Conservation (phyloP, 2,113 vertebrate species). For the Sylvia atricapilla region DNA sequence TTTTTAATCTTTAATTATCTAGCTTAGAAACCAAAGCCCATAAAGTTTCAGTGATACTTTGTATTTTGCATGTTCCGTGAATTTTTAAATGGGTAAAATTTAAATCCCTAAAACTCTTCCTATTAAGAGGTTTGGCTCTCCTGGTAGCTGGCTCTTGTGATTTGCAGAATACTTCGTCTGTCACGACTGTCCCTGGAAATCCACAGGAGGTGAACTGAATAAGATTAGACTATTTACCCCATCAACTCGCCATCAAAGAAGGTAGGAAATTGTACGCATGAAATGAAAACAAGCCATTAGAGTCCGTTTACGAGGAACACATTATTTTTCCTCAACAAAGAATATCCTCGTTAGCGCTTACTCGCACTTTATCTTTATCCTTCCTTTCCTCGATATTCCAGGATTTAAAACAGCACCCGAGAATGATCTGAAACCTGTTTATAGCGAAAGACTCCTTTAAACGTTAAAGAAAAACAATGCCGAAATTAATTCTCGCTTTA, state of each 20-base stretch:
- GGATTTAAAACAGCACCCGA: not conserved
- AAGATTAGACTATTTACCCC: slow-evolving; percentile 81
- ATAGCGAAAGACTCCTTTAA: not conserved
- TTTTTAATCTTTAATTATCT: not conserved
- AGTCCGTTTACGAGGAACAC: slow-evolving; percentile 50
- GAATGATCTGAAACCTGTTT: not conserved
- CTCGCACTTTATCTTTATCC: not conserved
- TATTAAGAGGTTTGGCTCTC: not conserved
- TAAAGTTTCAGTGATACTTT: not conserved
- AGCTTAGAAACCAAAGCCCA: not conserved
- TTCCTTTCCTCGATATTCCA: not conserved
- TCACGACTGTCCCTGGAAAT: slow-evolving; percentile 71
- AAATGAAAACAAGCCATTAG: slow-evolving; percentile 74
- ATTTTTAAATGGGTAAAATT: not conserved
- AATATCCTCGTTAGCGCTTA: slow-evolving; percentile 72
- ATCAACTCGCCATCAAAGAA: slow-evolving; percentile 74
- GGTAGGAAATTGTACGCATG: slow-evolving; percentile 74
- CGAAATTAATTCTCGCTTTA: not conserved
- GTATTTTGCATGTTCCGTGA: not conserved
- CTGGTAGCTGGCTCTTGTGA: slow-evolving; percentile 56
- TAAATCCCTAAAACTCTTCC: slow-evolving; percentile 30
- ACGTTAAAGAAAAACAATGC: not conserved
- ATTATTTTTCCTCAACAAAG: slow-evolving; percentile 63
- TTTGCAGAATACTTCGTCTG: slow-evolving; percentile 71
- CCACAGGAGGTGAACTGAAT: slow-evolving; percentile 76